Evolutionary conservation across 2,888 invertebrate species (phyloP).

Genomic region (Yponomeuta evonymella): DNA sequence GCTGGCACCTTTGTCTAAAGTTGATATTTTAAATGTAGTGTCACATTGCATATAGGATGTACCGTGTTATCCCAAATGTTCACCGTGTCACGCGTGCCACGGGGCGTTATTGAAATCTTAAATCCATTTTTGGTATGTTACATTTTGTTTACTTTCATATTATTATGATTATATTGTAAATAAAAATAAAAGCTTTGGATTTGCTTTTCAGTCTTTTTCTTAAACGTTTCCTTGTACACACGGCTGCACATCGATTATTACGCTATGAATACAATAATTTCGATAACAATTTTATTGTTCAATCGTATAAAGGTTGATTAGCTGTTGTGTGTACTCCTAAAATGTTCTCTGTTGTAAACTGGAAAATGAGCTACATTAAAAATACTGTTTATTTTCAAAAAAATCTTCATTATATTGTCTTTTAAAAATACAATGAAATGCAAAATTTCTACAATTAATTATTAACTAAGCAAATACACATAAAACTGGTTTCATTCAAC

Average conservation of each 20-base stretch:
- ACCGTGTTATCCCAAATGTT: conserved; percentile 10
- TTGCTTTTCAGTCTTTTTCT: conserved; percentile 32
- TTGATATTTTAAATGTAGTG: conserved; percentile 16
- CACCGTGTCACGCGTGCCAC: conserved; percentile 1
- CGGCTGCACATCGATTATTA: too few relatives aligned
- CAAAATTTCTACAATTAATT: neutral
- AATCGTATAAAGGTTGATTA: too few relatives aligned
- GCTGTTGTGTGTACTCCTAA: too few relatives aligned
- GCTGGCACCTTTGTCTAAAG: neutral
- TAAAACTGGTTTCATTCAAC: neutral
- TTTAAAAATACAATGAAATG: neutral
- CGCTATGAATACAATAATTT: too few relatives aligned
- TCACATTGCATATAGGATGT: conserved; percentile 20
- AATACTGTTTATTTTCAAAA: conserved; percentile 17
- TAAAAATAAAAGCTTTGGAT: conserved; percentile 74
- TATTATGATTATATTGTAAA: conserved; percentile 63
- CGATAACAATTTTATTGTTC: too few relatives aligned
- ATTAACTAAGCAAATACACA: neutral
- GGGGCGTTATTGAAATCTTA: conserved; percentile 47
- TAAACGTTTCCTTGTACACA: neutral
- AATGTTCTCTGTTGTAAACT: too few relatives aligned
- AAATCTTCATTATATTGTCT: neutral
- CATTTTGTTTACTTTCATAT: conserved; percentile 75
- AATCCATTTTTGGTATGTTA: conserved; percentile 69
- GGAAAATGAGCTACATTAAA: neutral